These are phyloP conservation scores for Oreortyx pictus DNA, from an alignment of 2,797 vertebrate species.

Conservation along the genomic window DNA sequence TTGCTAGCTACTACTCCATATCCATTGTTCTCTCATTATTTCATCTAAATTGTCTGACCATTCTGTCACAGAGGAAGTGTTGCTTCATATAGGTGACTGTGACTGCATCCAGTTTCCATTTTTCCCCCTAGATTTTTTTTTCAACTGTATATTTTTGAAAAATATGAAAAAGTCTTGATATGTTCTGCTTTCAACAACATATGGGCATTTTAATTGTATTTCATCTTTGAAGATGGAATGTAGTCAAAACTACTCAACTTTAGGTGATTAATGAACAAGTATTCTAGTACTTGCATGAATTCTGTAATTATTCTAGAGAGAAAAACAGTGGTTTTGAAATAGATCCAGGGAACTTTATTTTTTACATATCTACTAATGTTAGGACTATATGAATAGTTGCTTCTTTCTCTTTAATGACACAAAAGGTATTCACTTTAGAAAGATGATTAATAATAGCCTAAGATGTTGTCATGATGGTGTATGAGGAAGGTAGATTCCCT, in stretches of 20 bases:
- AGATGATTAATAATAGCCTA: background rate
- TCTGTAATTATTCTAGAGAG: background rate
- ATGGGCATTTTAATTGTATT: background rate
- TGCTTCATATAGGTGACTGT: background rate
- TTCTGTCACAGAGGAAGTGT: background rate
- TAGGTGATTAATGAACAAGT: background rate
- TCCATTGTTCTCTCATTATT: background rate
- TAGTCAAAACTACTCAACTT: background rate
- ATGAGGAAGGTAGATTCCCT: background rate
- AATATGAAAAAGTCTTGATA: background rate
- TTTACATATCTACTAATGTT: background rate
- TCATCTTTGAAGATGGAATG: background rate
- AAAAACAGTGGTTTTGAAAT: background rate
- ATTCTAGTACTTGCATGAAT: background rate
- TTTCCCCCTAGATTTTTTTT: background rate
- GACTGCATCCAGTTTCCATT: background rate
- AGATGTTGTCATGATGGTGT: background rate
- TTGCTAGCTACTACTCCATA: background rate
- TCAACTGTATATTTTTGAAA: background rate
- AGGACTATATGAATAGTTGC: background rate
- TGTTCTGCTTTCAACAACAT: background rate
- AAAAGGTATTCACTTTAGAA: background rate
- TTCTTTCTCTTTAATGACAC: background rate
- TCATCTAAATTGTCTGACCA: background rate
- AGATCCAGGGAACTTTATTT: background rate